A percentile compares a stretch with the other conserved stretches of the same genome.
Evolutionary conservation across 2,797 vertebrate species (phyloP).

Genomic region (Bradypodion ventrale): DNA sequence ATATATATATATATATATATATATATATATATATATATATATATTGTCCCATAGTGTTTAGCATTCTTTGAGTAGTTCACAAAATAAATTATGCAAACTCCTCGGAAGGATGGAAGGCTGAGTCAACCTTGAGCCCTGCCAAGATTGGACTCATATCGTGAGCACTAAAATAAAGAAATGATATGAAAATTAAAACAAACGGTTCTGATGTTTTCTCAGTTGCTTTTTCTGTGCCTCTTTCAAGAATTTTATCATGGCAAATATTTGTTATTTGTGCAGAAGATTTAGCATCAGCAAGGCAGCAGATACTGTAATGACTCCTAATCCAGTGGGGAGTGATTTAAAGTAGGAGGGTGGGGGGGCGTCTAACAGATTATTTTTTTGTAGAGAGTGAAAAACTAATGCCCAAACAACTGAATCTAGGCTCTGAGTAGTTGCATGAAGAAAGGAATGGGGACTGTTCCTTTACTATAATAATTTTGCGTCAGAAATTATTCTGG

Average conservation of each 20-base stretch:
- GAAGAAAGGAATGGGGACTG: neutral
- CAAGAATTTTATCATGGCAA: neutral
- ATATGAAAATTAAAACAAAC: neutral
- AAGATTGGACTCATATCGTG: no score
- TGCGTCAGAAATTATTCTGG: no score
- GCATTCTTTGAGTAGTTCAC: no score
- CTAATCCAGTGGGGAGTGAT: neutral
- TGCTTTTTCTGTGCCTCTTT: neutral
- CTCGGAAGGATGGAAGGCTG: no score
- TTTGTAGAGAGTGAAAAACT: neutral
- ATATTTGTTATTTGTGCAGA: neutral
- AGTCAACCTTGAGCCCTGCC: no score
- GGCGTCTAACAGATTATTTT: neutral
- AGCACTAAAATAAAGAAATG: neutral
- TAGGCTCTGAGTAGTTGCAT: neutral
- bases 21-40: no score
- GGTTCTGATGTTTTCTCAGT: neutral
- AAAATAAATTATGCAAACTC: no score
- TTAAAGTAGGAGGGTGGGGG: neutral
- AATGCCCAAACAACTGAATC: neutral
- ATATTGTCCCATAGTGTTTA: no score
- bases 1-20: no score
- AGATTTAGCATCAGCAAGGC: neutral
- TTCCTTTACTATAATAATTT: no score
- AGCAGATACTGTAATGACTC: neutral